These are phyloP conservation scores for Lanistes nyassanus DNA, from an alignment of 1,140 invertebrate genomes.

Conservation along the genomic window DNA sequence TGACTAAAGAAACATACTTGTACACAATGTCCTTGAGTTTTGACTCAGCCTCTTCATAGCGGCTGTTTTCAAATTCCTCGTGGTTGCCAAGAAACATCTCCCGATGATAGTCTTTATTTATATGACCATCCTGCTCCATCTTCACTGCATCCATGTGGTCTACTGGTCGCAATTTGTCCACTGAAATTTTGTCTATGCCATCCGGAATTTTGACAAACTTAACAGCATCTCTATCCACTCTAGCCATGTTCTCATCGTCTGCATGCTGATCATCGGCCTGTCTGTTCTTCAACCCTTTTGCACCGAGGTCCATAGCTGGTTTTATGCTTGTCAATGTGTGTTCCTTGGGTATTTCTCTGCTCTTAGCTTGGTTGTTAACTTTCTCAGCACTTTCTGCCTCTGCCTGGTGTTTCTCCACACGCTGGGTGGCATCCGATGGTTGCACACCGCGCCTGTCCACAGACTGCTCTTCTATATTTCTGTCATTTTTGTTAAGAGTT, in stretches of 20 bases:
- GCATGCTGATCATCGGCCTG: not conserved
- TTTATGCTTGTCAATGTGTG: too few species aligned
- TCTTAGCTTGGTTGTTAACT: too few species aligned
- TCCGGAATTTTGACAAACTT: constrained; percentile 26
- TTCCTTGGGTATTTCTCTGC: too few species aligned
- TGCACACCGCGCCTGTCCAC: too few species aligned
- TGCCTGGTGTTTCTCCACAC: too few species aligned
- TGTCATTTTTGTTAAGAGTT: too few species aligned
- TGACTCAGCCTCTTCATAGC: constrained; percentile 42
- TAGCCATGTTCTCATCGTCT: not conserved
- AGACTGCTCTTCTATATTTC: too few species aligned
- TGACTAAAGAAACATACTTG: constrained; percentile 49
- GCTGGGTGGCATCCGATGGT: too few species aligned
- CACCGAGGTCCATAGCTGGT: too few species aligned
- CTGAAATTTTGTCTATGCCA: constrained; percentile 27
- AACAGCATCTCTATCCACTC: not conserved
- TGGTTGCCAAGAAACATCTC: constrained; percentile 64
- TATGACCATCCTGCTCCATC: constrained; percentile 65
- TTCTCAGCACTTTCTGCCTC: too few species aligned
- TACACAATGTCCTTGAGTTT: constrained; percentile 59
- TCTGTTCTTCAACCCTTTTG: not conserved
- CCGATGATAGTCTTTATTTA: constrained; percentile 64
- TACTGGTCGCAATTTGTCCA: constrained; percentile 55
- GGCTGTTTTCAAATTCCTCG: constrained; percentile 58
- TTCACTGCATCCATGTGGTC: constrained; percentile 64